phyloP scores from a whole-genome alignment of 92 coral and sea anemone species.

The Heteractis magnifica region DNA sequence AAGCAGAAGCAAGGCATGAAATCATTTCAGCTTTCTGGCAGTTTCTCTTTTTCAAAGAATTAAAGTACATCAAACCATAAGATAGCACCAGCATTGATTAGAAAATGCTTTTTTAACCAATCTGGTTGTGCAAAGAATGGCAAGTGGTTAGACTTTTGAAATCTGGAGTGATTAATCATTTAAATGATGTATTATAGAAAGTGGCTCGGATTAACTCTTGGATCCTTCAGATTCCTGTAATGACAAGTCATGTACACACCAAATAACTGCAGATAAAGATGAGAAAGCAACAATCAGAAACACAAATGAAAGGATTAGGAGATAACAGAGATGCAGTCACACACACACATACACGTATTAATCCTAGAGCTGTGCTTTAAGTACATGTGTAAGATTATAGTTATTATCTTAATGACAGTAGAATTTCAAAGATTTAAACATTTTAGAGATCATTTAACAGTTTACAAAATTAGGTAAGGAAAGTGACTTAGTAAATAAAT shows the following conservation, averaged over 20 bases:
- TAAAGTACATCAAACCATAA: not conserved
- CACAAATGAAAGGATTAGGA: not conserved
- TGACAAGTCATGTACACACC: constrained; percentile 97
- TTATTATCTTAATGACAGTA: too few relatives aligned
- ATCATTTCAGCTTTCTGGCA: not conserved
- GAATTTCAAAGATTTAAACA: too few relatives aligned
- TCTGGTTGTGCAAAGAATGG: not conserved
- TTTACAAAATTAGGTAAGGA: too few relatives aligned
- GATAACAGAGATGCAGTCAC: not conserved
- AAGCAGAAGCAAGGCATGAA: not conserved
- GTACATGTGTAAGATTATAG: too few relatives aligned
- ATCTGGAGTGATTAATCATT: not conserved
- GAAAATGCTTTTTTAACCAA: too few relatives aligned
- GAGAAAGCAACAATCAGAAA: constrained; percentile 41
- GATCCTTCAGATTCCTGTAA: constrained; percentile 89
- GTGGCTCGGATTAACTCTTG: constrained; percentile 92
- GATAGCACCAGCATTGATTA: not conserved
- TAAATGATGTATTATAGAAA: constrained; percentile 56
- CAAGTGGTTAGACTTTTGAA: too few relatives aligned
- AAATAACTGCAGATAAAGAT: constrained; percentile 81
- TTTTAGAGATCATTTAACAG: too few relatives aligned
- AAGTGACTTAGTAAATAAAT: too few relatives aligned
- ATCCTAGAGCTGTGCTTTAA: too few relatives aligned
- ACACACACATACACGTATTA: too few relatives aligned
- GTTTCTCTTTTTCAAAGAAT: not conserved